phyloP scores from a whole-genome alignment of 2,797 vertebrate species.

The Linurgus olivaceus region DNA sequence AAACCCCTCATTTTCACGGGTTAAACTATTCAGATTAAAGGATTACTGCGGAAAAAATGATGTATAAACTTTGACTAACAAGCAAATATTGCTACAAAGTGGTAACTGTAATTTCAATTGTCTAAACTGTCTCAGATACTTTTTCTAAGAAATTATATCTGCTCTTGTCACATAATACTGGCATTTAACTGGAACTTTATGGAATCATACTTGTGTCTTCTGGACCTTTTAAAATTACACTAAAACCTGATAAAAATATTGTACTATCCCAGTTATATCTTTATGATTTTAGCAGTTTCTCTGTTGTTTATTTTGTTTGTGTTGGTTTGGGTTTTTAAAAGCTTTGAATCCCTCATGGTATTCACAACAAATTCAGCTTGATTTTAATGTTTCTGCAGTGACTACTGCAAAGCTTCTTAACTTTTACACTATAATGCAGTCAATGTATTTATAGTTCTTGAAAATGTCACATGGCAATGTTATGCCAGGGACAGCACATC shows the following conservation, averaged over 20 bases:
- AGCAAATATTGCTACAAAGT: slow-evolving; percentile 42
- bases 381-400: slow-evolving; percentile 43
- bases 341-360: not conserved
- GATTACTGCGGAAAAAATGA: slow-evolving; percentile 46
- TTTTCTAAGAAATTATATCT: slow-evolving; percentile 46
- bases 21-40: slow-evolving; percentile 54
- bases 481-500: slow-evolving; percentile 43
- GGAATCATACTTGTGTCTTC: not conserved
- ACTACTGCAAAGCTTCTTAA: slow-evolving; percentile 58
- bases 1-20: not conserved
- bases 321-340: not conserved
- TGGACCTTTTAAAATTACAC: not conserved
- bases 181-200: slow-evolving; percentile 43
- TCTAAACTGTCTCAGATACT: slow-evolving; percentile 43
- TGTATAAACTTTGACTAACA: slow-evolving; percentile 51
- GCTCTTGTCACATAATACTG: slow-evolving; percentile 40
- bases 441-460: slow-evolving; percentile 64
- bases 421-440: slow-evolving; percentile 48
- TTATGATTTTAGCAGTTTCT: not conserved
- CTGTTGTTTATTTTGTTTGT: not conserved
- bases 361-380: not conserved
- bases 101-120: slow-evolving; percentile 52
- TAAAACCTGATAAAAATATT: not conserved
- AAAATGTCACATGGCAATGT: slow-evolving; percentile 46
- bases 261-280: not conserved